These are phyloP conservation scores for Germaria angustata DNA, from an alignment of 2,888 invertebrate species.

Conservation along the genomic window DNA sequence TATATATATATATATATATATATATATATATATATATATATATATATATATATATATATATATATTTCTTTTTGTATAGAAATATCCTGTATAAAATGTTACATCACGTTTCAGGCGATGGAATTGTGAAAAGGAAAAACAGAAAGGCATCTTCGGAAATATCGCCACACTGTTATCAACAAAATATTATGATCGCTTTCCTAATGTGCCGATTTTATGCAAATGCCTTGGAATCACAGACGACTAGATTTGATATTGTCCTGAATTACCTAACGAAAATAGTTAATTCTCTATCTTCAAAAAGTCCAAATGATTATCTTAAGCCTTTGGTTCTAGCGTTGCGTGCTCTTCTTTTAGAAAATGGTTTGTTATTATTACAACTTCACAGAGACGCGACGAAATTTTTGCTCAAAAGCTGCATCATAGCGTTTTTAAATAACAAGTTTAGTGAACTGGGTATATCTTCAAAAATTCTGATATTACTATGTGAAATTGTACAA, in stretches of 20 bases:
- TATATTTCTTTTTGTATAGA: neutral
- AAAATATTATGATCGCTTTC: slow-evolving; percentile 82
- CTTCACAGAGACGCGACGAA: slow-evolving; percentile 71
- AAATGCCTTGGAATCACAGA: slow-evolving; percentile 57
- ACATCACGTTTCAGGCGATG: slow-evolving; percentile 19
- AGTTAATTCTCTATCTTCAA: slow-evolving; percentile 54
- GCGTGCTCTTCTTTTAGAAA: slow-evolving; percentile 71
- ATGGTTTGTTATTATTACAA: slow-evolving; percentile 69
- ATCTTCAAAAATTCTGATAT: slow-evolving; percentile 78
- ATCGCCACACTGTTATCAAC: slow-evolving; percentile 80
- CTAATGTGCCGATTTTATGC: slow-evolving; percentile 80
- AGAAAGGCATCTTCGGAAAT: slow-evolving; percentile 73
- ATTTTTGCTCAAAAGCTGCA: slow-evolving; percentile 72
- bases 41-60: neutral
- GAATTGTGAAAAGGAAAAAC: slow-evolving; percentile 36
- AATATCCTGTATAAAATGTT: neutral
- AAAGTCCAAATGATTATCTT: slow-evolving; percentile 68
- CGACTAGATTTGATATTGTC: slow-evolving; percentile 60
- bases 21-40: too few species aligned
- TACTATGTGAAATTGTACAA: slow-evolving; percentile 81
- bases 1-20: too few species aligned
- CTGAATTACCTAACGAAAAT: slow-evolving; percentile 67
- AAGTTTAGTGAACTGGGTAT: slow-evolving; percentile 71
- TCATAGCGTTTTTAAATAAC: slow-evolving; percentile 72
- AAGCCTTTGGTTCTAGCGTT: slow-evolving; percentile 72